These are phyloP conservation scores for Phoebastria nigripes DNA, from an alignment of 2,797 vertebrate genomes.

Conservation along the genomic window DNA sequence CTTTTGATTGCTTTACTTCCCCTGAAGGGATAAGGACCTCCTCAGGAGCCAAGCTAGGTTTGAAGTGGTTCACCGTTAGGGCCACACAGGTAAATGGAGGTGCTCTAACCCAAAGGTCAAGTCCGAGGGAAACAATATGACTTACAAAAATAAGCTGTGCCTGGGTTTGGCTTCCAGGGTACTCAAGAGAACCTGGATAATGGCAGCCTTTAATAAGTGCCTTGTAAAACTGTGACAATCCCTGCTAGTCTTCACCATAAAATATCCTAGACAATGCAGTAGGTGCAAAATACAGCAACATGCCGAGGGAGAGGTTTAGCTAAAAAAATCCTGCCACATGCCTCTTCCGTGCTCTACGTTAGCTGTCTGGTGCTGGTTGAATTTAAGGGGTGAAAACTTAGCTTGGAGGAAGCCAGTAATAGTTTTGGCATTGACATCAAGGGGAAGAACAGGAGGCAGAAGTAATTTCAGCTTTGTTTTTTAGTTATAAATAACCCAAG, in stretches of 20 bases:
- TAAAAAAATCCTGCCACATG: not conserved
- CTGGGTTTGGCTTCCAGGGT: not conserved
- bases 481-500: not conserved
- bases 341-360: not conserved
- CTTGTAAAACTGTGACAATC: not conserved
- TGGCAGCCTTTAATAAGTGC: not conserved
- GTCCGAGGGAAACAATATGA: not conserved
- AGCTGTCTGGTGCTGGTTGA: not conserved
- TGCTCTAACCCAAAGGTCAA: not conserved
- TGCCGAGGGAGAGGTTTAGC: not conserved
- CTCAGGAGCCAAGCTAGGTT: not conserved
- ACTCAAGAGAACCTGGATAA: not conserved
- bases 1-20: slow-evolving; percentile 15
- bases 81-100: not conserved
- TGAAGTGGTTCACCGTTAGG: not conserved
- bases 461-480: slow-evolving; percentile 9
- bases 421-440: slow-evolving; percentile 1
- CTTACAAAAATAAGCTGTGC: not conserved
- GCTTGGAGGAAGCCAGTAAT: not conserved
- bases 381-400: slow-evolving; percentile 17
- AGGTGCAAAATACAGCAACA: not conserved
- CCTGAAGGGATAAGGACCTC: not conserved
- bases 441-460: not conserved
- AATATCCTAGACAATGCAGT: not conserved
- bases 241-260: not conserved